Evolutionary conservation across 1,140 invertebrate species (phyloP).

Genomic region (Drosophila miranda): DNA sequence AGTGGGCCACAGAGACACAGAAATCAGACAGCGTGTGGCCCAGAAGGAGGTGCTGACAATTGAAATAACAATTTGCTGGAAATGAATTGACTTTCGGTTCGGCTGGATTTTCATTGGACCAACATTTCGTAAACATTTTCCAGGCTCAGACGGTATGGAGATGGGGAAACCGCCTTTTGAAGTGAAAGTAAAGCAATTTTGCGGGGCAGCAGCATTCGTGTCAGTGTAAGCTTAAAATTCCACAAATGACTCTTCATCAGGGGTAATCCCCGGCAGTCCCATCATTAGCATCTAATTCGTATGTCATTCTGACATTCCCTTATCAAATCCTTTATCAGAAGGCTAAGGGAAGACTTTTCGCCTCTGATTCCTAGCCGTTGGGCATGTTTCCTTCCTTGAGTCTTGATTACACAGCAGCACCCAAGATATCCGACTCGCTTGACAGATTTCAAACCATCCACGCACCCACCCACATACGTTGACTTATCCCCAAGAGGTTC

Average conservation of each 20-base stretch:
- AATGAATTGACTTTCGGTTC: constrained; percentile 28
- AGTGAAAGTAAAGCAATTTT: constrained; percentile 37
- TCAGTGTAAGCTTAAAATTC: too few relatives aligned
- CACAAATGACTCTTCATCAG: constrained; percentile 14
- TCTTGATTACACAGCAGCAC: constrained; percentile 59
- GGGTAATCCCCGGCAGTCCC: not conserved
- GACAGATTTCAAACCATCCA: constrained; percentile 62
- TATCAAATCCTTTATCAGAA: constrained; percentile 42
- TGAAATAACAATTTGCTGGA: constrained; percentile 73
- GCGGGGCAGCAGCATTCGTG: too few relatives aligned
- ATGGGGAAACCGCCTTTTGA: constrained; percentile 3
- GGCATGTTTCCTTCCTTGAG: constrained; percentile 62
- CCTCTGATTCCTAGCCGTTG: constrained; percentile 45
- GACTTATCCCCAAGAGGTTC: too few relatives aligned
- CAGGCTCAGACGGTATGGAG: constrained; percentile 5
- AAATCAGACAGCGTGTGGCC: not conserved
- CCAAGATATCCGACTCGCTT: constrained; percentile 46
- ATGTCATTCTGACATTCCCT: constrained; percentile 18
- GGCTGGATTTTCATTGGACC: constrained; percentile 31
- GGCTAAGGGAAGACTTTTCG: constrained; percentile 22
- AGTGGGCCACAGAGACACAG: too few relatives aligned
- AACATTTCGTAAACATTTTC: constrained; percentile 55
- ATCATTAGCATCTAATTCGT: constrained; percentile 44
- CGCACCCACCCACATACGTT: constrained; percentile 8
- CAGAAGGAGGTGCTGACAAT: constrained; percentile 54